These are phyloP conservation scores for Alca torda DNA, from an alignment of 2,797 vertebrate genomes.

Conservation along the genomic window DNA sequence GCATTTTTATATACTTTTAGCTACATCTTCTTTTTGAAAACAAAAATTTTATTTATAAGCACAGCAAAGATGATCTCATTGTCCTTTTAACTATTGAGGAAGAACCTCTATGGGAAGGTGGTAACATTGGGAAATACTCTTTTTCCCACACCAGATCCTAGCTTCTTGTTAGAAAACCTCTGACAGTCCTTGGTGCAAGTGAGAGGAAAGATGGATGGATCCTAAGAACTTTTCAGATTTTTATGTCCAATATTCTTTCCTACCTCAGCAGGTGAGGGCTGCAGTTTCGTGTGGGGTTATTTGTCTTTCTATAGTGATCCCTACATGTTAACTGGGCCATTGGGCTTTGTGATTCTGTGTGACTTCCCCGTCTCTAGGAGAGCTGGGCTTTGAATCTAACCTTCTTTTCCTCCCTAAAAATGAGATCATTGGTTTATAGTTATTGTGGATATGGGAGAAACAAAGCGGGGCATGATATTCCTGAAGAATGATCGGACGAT, in stretches of 20 bases:
- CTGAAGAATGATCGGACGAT: fast-evolving
- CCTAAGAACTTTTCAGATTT: background rate
- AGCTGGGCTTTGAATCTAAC: background rate
- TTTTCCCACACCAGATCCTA: background rate
- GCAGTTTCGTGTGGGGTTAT: background rate
- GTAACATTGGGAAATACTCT: background rate
- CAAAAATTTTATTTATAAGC: background rate
- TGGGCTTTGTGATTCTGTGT: background rate
- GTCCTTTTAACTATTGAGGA: background rate
- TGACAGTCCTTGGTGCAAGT: background rate
- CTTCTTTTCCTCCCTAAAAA: background rate
- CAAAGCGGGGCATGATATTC: background rate
- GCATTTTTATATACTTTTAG: background rate
- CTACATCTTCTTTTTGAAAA: background rate
- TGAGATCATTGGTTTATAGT: background rate
- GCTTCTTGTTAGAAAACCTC: background rate
- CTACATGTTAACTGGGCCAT: fast-evolving
- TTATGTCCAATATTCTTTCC: background rate
- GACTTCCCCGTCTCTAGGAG: background rate
- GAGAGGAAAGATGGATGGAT: background rate
- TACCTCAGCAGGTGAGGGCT: background rate
- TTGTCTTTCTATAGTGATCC: background rate
- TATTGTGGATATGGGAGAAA: background rate
- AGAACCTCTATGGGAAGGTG: background rate
- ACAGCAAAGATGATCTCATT: background rate